phyloP scores from a whole-genome alignment of 2,797 vertebrate genomes.

The Chromis chromis region DNA sequence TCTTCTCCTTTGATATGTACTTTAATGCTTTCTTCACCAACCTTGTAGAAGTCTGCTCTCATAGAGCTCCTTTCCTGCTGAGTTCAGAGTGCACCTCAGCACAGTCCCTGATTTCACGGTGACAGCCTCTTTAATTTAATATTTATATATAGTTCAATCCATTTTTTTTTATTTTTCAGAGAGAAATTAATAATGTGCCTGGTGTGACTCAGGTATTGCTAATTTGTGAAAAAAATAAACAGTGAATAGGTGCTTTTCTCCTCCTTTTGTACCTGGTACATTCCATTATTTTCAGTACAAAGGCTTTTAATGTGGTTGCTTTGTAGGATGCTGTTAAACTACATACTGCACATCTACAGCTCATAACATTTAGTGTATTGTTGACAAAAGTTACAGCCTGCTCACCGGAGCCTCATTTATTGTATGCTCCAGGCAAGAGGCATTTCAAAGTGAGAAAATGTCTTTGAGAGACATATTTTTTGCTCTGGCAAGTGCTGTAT shows the following conservation, averaged over 20 bases:
- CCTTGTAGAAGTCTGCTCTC: slow-evolving; percentile 68
- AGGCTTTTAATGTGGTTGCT: slow-evolving; percentile 48
- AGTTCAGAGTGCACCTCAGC: slow-evolving; percentile 66
- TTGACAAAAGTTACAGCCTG: slow-evolving; percentile 73
- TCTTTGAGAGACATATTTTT: slow-evolving; percentile 50
- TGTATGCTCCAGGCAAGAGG: slow-evolving; percentile 72
- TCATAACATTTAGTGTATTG: slow-evolving; percentile 74
- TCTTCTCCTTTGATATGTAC: slow-evolving; percentile 77
- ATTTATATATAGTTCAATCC: slow-evolving; percentile 49
- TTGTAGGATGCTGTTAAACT: slow-evolving; percentile 53
- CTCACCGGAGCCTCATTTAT: slow-evolving; percentile 73
- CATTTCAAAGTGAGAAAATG: slow-evolving; percentile 74
- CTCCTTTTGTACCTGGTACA: slow-evolving; percentile 16
- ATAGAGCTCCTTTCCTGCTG: slow-evolving; percentile 50
- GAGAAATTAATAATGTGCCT: neutral
- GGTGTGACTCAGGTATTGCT: neutral
- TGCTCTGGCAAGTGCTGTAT: slow-evolving; percentile 45
- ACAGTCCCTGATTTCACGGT: slow-evolving; percentile 49
- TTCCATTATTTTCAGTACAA: slow-evolving; percentile 43
- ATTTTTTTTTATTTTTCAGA: neutral
- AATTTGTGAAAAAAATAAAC: slow-evolving; percentile 21
- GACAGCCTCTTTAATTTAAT: slow-evolving; percentile 58
- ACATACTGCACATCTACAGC: slow-evolving; percentile 59
- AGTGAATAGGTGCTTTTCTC: slow-evolving; percentile 9
- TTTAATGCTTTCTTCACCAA: slow-evolving; percentile 74